These are phyloP conservation scores for Dolichopus griseipennis DNA, from an alignment of 2,888 invertebrate species.

Conservation along the genomic window DNA sequence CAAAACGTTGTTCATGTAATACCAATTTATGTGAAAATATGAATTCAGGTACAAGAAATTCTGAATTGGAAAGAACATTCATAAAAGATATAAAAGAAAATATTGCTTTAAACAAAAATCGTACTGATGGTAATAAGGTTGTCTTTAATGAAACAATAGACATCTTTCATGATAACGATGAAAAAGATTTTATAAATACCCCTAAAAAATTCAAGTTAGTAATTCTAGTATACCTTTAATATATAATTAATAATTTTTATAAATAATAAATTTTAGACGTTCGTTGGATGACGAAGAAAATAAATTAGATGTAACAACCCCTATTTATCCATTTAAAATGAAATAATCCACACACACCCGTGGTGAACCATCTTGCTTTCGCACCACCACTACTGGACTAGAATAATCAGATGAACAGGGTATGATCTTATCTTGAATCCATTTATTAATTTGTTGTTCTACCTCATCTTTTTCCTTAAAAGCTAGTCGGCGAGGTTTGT, in stretches of 20 bases:
- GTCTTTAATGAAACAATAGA: conserved; percentile 11
- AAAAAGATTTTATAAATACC: neutral
- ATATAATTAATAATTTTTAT: conserved; percentile 7
- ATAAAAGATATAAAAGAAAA: conserved; percentile 32
- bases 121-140: neutral
- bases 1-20: neutral
- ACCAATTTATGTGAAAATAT: conserved; percentile 43
- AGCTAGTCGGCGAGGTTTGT: too few species aligned
- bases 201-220: conserved; percentile 13
- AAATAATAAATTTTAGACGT: conserved; percentile 13
- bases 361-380: too few species aligned
- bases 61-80: conserved; percentile 50
- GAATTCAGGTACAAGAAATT: conserved; percentile 32
- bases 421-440: too few species aligned
- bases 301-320: conserved; percentile 15
- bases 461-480: too few species aligned
- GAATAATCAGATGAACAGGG: too few species aligned
- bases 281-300: conserved; percentile 9
- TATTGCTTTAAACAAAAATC: neutral
- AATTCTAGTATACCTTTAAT: neutral
- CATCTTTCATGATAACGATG: neutral
- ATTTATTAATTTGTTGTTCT: too few species aligned
- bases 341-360: too few species aligned
- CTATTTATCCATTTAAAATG: conserved; percentile 16
- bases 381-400: too few species aligned